phyloP scores from a whole-genome alignment of 2,113 vertebrate genomes.

The Actinemys pallida region DNA sequence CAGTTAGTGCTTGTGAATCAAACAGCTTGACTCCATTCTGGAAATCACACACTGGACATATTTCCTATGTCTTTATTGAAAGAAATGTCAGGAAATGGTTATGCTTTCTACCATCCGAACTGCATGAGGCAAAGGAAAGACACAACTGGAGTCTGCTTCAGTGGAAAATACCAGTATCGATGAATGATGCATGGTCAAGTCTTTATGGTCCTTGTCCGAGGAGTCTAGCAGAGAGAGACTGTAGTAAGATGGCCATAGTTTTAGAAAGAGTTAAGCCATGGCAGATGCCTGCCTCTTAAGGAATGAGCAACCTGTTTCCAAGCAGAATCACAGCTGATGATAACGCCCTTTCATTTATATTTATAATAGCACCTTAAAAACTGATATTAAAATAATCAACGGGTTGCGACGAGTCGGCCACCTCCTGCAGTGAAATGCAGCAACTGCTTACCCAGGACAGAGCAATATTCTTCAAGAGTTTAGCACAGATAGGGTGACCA shows the following conservation, averaged over 20 bases:
- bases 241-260: not conserved
- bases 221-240: not conserved
- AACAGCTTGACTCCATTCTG: not conserved
- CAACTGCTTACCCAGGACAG: not conserved
- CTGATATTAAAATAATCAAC: not conserved
- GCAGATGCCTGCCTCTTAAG: not conserved
- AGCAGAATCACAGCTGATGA: not conserved
- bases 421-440: not conserved
- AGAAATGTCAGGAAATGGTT: not conserved
- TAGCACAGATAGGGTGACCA: not conserved
- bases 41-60: fast-evolving
- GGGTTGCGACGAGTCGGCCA: not conserved
- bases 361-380: not conserved
- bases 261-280: not conserved
- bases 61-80: not conserved
- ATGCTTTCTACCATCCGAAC: fast-evolving
- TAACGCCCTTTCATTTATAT: not conserved
- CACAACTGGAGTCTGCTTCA: not conserved
- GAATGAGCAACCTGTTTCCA: not conserved
- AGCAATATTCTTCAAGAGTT: not conserved
- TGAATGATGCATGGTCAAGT: not conserved
- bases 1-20: not conserved
- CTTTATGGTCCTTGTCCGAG: not conserved
- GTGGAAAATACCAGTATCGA: not conserved
- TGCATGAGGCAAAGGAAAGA: not conserved